A percentile compares a stretch with the other conserved stretches of the same genome.
Evolutionary conservation across 1,140 invertebrate genomes (phyloP).

Genomic region (Solen grandis): DNA sequence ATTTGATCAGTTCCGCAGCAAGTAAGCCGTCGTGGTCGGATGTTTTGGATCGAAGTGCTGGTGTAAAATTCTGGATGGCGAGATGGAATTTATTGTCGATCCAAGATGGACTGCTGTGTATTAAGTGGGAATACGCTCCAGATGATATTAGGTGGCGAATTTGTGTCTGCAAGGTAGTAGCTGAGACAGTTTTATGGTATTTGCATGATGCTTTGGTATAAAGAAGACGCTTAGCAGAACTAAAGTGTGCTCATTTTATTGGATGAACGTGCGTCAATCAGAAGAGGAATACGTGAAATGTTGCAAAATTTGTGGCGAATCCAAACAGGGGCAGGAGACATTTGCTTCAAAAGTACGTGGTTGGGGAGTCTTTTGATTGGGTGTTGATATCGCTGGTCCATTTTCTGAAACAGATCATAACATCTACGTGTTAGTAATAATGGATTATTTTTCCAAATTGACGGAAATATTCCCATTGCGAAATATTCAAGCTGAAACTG

Average conservation of each 20-base stretch:
- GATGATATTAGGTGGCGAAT: slow-evolving; percentile 6
- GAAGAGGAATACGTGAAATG: slow-evolving; percentile 16
- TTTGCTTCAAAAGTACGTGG: slow-evolving; percentile 8
- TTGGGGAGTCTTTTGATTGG: slow-evolving; percentile 23
- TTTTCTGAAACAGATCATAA: slow-evolving; percentile 16
- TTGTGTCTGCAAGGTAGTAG: not conserved
- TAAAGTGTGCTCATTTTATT: slow-evolving; percentile 21
- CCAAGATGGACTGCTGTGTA: slow-evolving; percentile 28
- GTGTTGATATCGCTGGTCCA: too few species aligned
- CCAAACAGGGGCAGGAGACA: slow-evolving; percentile 1
- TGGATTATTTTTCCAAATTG: slow-evolving; percentile 39
- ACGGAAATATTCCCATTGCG: slow-evolving; percentile 37
- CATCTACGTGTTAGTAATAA: slow-evolving; percentile 7
- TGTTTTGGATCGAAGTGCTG: slow-evolving; percentile 5
- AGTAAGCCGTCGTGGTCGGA: not conserved
- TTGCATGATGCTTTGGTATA: slow-evolving; percentile 27
- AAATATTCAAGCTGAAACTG: too few species aligned
- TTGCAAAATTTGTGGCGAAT: slow-evolving; percentile 6
- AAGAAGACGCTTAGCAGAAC: slow-evolving; percentile 2
- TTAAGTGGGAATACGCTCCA: slow-evolving; percentile 18
- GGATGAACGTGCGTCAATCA: not conserved
- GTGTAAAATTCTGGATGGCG: slow-evolving; percentile 20
- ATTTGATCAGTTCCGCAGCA: not conserved
- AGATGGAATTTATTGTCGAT: slow-evolving; percentile 25
- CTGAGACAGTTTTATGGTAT: slow-evolving; percentile 21